These are phyloP conservation scores for Halictus ligatus DNA, from an alignment of 2,888 invertebrate genomes.

Conservation along the genomic window DNA sequence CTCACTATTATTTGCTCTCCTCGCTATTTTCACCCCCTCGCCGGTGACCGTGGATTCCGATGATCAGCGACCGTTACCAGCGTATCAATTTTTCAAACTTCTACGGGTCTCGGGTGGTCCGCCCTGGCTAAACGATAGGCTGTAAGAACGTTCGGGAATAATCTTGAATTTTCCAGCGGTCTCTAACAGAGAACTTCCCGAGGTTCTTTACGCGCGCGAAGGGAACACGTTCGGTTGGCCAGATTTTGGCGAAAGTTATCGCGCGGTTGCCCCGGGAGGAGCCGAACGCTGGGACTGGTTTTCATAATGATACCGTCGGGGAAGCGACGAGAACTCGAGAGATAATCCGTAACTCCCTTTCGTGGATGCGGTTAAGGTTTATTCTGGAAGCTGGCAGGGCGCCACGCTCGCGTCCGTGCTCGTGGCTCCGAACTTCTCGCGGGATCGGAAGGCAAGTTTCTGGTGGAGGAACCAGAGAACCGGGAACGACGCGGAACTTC, in stretches of 20 bases:
- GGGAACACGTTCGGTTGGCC: neutral
- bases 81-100: neutral
- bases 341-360: conserved; percentile 57
- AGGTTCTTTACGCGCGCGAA: neutral
- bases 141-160: neutral
- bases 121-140: too few species aligned
- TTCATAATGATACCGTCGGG: conserved; percentile 61
- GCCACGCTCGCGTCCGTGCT: conserved; percentile 64
- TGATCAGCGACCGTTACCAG: neutral
- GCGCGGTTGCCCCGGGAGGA: conserved; percentile 9
- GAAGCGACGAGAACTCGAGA: conserved; percentile 62
- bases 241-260: neutral
- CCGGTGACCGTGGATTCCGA: neutral
- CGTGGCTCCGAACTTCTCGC: conserved; percentile 77
- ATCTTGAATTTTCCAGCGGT: neutral
- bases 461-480: conserved; percentile 62
- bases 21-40: neutral
- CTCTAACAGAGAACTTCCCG: neutral
- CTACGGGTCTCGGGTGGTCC: too few species aligned
- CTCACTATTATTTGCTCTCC: neutral
- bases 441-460: conserved; percentile 74
- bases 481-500: conserved; percentile 67
- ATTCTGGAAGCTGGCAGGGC: conserved; percentile 71
- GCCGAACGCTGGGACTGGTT: conserved; percentile 41
- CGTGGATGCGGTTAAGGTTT: conserved; percentile 64